Evolutionary conservation across 1,140 invertebrate genomes (phyloP).

Genomic region (Bathynomus jamesi): DNA sequence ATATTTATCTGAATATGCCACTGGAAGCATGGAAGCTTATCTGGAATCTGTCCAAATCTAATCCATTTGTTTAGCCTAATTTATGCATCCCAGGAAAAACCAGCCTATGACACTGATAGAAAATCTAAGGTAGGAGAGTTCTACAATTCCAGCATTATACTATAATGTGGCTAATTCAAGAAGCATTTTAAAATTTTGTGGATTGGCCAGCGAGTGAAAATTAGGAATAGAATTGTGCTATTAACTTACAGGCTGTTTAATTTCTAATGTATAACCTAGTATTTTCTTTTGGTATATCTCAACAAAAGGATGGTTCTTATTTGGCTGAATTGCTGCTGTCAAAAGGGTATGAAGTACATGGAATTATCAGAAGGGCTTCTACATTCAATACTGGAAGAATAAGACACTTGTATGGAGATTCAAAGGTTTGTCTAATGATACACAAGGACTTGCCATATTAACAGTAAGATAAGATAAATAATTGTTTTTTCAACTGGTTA

Average conservation of each 20-base stretch:
- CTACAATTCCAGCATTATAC: neutral
- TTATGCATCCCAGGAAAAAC: too few species aligned
- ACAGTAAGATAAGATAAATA: too few species aligned
- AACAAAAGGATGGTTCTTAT: slow-evolving; percentile 93
- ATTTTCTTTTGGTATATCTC: neutral
- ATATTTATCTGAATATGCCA: neutral
- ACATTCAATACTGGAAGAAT: slow-evolving; percentile 95
- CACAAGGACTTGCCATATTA: too few species aligned
- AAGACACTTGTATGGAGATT: slow-evolving; percentile 89
- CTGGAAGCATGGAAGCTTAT: neutral
- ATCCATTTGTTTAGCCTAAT: too few species aligned
- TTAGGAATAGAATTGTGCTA: too few species aligned
- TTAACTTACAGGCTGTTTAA: neutral
- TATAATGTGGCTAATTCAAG: neutral
- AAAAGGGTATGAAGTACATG: slow-evolving; percentile 95
- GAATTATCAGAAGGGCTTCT: slow-evolving; percentile 86
- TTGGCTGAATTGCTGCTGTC: slow-evolving; percentile 88
- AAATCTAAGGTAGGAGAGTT: too few species aligned
- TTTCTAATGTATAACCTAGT: neutral
- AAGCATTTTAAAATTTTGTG: too few species aligned
- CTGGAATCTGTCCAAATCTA: too few species aligned
- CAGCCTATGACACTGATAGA: too few species aligned
- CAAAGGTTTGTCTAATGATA: slow-evolving; percentile 72
- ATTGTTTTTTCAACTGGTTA: neutral
- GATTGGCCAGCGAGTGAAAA: too few species aligned